phyloP scores from a whole-genome alignment of 53 echinoderm and acorn worm genomes.

The Antedon mediterranea region DNA sequence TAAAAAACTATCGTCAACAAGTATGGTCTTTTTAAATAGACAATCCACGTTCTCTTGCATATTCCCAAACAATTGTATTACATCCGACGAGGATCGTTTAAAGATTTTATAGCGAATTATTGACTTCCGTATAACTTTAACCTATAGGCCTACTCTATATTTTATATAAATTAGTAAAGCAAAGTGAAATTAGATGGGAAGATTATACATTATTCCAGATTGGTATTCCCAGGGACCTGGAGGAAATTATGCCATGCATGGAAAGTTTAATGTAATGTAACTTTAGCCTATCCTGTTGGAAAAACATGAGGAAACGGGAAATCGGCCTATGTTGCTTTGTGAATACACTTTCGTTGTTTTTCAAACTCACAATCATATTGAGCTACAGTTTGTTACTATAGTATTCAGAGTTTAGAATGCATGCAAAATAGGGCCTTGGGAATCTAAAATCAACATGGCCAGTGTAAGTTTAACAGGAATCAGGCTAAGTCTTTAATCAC shows the following conservation, averaged over 20 bases:
- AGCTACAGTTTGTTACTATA: too few relatives aligned
- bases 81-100: not conserved
- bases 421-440: not conserved
- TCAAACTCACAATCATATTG: too few relatives aligned
- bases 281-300: too few relatives aligned
- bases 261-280: not conserved
- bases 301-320: not conserved
- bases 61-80: not conserved
- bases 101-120: not conserved
- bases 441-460: not conserved
- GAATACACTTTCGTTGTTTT: too few relatives aligned
- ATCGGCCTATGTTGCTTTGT: too few relatives aligned
- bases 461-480: not conserved
- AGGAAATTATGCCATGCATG: not conserved
- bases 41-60: not conserved
- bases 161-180: not conserved
- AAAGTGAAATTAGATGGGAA: not conserved
- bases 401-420: too few relatives aligned
- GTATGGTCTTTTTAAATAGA: not conserved
- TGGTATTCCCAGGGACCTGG: not conserved
- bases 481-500: not conserved
- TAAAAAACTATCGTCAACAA: not conserved
- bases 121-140: not conserved
- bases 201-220: not conserved
- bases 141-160: not conserved